phyloP scores from a whole-genome alignment of 2,888 invertebrate genomes.

The Torymus tubicola region DNA sequence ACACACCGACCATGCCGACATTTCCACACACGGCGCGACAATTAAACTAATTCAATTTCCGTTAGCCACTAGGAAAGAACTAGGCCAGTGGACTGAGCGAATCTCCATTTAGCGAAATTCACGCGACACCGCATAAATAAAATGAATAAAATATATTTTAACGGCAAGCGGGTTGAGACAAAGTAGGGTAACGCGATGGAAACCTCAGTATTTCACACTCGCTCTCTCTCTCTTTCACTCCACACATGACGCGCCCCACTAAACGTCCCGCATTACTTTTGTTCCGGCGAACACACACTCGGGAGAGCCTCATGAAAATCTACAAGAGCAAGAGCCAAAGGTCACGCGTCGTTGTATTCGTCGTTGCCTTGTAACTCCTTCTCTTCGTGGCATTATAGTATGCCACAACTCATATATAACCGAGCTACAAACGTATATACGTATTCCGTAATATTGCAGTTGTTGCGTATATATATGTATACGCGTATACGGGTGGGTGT shows the following conservation, averaged over 20 bases:
- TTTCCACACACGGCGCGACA: too few relatives aligned
- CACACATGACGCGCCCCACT: not conserved
- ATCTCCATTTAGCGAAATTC: not conserved
- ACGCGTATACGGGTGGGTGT: too few relatives aligned
- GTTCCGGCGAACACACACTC: not conserved
- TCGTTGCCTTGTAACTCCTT: constrained; percentile 20
- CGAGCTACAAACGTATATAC: too few relatives aligned
- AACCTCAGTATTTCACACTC: not conserved
- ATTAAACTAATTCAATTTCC: too few relatives aligned
- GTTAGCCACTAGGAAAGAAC: not conserved
- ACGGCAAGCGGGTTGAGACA: not conserved
- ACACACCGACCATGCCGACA: too few relatives aligned
- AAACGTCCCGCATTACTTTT: constrained; percentile 22
- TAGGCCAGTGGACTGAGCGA: constrained; percentile 2
- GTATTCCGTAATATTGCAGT: too few relatives aligned
- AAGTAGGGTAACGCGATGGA: too few relatives aligned
- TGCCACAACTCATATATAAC: too few relatives aligned
- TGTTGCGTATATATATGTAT: too few relatives aligned
- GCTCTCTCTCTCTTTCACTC: not conserved
- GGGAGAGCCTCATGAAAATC: constrained; percentile 16
- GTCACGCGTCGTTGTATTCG: not conserved
- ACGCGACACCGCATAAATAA: constrained; percentile 1
- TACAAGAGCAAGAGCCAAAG: not conserved
- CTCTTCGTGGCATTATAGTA: too few relatives aligned
- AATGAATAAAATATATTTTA: not conserved